Base-by-base conservation (phyloP, 2,888 invertebrate genomes). In the Fabriciana adippe region DNA sequence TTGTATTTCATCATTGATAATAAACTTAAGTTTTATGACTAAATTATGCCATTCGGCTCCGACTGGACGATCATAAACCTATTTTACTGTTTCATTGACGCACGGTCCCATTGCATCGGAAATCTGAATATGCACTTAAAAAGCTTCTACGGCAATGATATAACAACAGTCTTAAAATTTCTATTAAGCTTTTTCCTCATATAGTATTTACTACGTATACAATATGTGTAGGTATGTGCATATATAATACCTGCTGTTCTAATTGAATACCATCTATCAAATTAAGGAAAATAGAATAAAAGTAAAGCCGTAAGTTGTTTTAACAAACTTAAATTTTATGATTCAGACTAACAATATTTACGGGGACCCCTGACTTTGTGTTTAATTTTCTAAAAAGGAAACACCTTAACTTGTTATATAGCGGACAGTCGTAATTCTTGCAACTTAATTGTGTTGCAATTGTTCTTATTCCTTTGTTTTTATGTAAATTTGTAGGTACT, bases 11-110 rank as follows among this genome's bases (percentile, higher is more conserved):
- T 81, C 73, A 78, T 69, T 71, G 79, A 80, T 79, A 83, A 81
- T 89, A 87, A 89, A 88, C 84, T 74, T 72, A n/a, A 73, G 78
- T 83, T 87, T 89, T 84, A 89, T 81, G 84, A 76, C 73, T 62
- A 76, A 82, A 89, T 88, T 88, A 88, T 87, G 83, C 87, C 78
- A 81, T 79, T 75, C 76, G 79, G 78, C 71, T 77, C 74, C 74
- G 75, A 79, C 79, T 76, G 79, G 82, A 80, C 80, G 79, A 76
- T 73, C 77, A 76, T 89, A 83, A 88, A 88, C 66, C 77, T 73
- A 80, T 83, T 88, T 88, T 85, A 89, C 78, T 81, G 82, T 84
- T 80, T 73, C 75, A 78, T 77, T 82, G 86, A 84, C 84, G 80
- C 78, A 76, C 75, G 71, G 75, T 75, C 70, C 72, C 70, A 68